Base-by-base conservation (phyloP, 2,797 vertebrate genomes). In the Ciconia nigra region DNA sequence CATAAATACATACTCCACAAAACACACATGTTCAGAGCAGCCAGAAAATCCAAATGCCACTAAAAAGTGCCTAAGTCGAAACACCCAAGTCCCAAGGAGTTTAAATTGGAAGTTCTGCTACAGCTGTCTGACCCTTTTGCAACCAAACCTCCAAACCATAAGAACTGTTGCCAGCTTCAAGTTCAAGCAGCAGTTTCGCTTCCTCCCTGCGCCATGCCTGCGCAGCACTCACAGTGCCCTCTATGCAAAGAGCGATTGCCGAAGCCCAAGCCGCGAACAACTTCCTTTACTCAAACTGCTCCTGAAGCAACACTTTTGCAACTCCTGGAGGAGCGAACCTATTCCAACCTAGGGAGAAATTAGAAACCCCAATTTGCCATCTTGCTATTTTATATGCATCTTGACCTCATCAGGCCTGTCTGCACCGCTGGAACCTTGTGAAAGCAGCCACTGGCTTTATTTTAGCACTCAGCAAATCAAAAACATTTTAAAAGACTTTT, bases 231-330 rank as follows among this genome's bases (percentile, higher is more conserved):
- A 1, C n/a, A 13, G 69, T 87, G 88, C 49, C 67, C 88, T 44
- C 87, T 2, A 19, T 11, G 81, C 90, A 61, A 58, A 67, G 59
- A 66, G 49, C 2, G 37, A 77, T 33, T 62, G 83, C 62, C 0
- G 1, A 57, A 88, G 91, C 82, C 66, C 87, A 78, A 90, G 88
- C 88, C 90, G 1, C 90, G 33, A 92, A 94, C 93, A 81, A 84
- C 93, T 96, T 94, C 94, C 93, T 91, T 41, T 51, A 11, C 78
- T 82, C 89, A 76, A 28, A 69, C 83, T 88, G 91, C 90, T 97
- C 86, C 96, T 62, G 9, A 12, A 93, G 91, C 79, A 79, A 73
- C 13, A 5, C 42, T 89, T 58, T 4, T 71, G 71, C 52, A 92
- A 39, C 3, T 62, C 73, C 52, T 18, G 3, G 33, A 83, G 81